phyloP scores from a whole-genome alignment of 2,888 invertebrate species.

The Clistopyga incitator region DNA sequence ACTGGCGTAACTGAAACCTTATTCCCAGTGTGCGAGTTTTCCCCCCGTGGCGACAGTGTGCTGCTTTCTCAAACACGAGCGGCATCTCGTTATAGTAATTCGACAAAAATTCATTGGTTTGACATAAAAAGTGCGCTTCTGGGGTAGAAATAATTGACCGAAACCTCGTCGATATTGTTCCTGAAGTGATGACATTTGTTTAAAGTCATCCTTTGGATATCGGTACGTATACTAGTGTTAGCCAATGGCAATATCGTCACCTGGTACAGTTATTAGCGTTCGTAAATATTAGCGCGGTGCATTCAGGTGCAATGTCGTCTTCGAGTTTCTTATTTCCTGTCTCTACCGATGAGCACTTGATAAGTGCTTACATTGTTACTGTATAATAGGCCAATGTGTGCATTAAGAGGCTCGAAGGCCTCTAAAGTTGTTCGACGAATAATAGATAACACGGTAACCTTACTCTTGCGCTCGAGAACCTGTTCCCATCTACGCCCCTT shows the following conservation, averaged over 20 bases:
- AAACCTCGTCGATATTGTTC: background rate
- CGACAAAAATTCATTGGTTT: background rate
- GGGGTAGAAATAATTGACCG: background rate
- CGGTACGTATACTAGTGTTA: conserved; percentile 14
- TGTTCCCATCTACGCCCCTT: background rate
- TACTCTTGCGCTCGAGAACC: conserved; percentile 13
- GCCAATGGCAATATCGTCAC: background rate
- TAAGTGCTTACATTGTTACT: background rate
- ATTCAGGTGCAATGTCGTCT: background rate
- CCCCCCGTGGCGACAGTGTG: conserved; percentile 10
- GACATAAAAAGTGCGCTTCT: background rate
- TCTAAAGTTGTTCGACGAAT: conserved; percentile 8
- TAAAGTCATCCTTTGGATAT: background rate
- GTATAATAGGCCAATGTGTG: background rate
- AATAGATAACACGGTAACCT: conserved; percentile 6
- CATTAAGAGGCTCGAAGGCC: background rate
- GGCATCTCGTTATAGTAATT: background rate
- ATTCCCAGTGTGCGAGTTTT: too few relatives aligned
- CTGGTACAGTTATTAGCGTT: background rate
- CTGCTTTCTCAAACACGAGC: background rate
- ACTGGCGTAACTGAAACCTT: too few relatives aligned
- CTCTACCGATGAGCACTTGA: background rate
- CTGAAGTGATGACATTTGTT: background rate
- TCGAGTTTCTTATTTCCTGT: background rate
- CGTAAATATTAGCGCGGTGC: background rate